A percentile compares a stretch with the other conserved stretches of the same genome.
Conservation (phyloP, 2,113 vertebrate genomes). For the Furnarius figulus region DNA sequence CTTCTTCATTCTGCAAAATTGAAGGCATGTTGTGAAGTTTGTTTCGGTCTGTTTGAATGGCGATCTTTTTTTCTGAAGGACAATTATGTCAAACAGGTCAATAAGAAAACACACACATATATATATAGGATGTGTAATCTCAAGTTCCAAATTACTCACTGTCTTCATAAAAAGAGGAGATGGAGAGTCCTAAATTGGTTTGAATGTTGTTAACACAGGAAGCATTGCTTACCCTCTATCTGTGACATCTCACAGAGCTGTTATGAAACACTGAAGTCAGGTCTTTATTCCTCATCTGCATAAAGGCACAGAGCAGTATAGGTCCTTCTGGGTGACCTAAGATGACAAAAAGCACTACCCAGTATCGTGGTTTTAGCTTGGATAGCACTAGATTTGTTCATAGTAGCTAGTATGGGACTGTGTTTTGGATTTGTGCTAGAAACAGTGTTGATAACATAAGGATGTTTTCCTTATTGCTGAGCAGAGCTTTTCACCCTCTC, state of each 20-base stretch:
- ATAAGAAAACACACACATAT: neutral
- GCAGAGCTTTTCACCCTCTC: neutral
- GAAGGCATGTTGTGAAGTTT: neutral
- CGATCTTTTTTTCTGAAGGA: neutral
- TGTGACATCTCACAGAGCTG: neutral
- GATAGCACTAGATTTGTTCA: neutral
- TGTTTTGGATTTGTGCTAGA: neutral
- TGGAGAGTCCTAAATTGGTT: neutral
- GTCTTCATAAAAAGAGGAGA: neutral
- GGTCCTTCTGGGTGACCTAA: neutral
- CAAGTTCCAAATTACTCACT: neutral
- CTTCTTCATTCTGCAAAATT: neutral
- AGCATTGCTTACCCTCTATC: neutral
- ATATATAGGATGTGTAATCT: neutral
- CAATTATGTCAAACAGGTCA: neutral
- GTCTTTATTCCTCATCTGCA: neutral
- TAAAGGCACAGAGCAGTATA: neutral
- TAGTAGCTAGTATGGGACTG: neutral
- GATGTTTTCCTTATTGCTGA: neutral
- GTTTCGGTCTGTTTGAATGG: neutral
- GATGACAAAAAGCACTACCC: neutral
- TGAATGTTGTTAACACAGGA: neutral
- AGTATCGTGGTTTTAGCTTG: neutral
- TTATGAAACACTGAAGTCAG: fast-evolving
- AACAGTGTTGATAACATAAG: neutral